Conservation (phyloP, 2,113 vertebrate species). For the Piprites chloris region DNA sequence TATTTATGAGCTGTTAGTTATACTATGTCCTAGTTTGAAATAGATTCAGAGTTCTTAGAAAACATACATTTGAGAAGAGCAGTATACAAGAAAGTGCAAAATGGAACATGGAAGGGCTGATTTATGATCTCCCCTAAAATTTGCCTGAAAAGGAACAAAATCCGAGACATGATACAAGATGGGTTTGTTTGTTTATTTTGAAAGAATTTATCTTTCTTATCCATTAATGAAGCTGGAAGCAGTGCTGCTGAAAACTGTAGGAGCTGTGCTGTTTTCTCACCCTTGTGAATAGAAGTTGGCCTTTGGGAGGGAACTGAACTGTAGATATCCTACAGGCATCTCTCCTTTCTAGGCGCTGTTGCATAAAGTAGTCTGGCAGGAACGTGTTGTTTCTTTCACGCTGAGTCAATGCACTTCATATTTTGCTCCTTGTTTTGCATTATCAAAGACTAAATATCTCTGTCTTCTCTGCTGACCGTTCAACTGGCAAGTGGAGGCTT, state of each 20-base stretch:
- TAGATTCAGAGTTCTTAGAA: background rate
- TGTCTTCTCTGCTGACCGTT: background rate
- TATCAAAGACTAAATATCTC: background rate
- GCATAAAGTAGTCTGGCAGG: background rate
- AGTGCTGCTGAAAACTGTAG: background rate
- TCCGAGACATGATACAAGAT: fast-evolving
- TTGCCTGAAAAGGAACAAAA: background rate
- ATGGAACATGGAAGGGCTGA: background rate
- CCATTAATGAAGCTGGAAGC: background rate
- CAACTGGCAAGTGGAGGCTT: background rate
- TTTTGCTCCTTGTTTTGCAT: background rate
- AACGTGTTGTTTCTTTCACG: background rate
- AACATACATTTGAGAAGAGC: background rate
- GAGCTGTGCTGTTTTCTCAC: background rate
- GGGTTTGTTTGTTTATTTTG: background rate
- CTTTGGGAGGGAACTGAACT: background rate
- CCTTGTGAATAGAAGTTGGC: background rate
- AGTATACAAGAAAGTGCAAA: background rate
- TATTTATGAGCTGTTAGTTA: background rate
- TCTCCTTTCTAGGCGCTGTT: fast-evolving
- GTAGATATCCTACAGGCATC: background rate
- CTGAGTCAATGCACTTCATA: background rate
- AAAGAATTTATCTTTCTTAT: background rate
- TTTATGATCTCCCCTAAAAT: background rate
- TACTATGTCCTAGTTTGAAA: background rate